Evolutionary conservation across 1,140 invertebrate species (phyloP).

Genomic region (Danaus plexippus): DNA sequence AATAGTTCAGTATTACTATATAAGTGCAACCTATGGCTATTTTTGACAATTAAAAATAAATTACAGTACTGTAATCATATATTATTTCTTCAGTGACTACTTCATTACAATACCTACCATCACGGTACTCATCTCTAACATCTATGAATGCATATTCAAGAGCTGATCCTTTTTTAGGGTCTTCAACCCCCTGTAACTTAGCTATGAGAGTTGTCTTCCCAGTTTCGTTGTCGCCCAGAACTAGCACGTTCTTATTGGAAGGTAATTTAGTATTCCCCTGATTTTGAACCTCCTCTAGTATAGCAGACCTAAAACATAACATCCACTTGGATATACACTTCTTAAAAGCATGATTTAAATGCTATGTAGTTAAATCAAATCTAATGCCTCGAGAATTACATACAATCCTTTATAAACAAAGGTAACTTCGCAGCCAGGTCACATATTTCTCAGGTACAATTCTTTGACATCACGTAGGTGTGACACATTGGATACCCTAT

Average conservation of each 20-base stretch:
- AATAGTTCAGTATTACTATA: no score
- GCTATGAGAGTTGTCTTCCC: constrained; percentile 98
- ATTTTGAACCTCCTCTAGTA: constrained; percentile 94
- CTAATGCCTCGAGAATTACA: not conserved
- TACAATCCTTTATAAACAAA: constrained; percentile 53
- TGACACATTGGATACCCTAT: constrained; percentile 70
- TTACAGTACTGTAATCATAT: no score
- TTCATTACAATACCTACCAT: constrained; percentile 78
- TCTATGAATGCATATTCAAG: constrained; percentile 99
- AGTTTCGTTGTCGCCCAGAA: constrained; percentile 94
- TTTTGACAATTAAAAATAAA: no score
- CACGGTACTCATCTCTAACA: constrained; percentile 98
- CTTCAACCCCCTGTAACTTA: constrained; percentile 93
- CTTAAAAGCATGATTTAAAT: not conserved
- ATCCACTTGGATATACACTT: constrained; percentile 4
- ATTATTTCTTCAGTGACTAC: no score
- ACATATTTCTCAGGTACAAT: constrained; percentile 65
- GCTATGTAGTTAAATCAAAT: no score
- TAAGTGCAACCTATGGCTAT: no score
- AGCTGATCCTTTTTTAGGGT: constrained; percentile 97
- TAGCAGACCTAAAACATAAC: constrained; percentile 83
- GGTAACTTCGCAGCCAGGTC: constrained; percentile 59
- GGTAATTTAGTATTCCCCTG: constrained; percentile 94
- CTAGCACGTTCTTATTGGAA: constrained; percentile 92
- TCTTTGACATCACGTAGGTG: constrained; percentile 69